phyloP scores from a whole-genome alignment of 2,888 invertebrate genomes.

The Bombylius major region DNA sequence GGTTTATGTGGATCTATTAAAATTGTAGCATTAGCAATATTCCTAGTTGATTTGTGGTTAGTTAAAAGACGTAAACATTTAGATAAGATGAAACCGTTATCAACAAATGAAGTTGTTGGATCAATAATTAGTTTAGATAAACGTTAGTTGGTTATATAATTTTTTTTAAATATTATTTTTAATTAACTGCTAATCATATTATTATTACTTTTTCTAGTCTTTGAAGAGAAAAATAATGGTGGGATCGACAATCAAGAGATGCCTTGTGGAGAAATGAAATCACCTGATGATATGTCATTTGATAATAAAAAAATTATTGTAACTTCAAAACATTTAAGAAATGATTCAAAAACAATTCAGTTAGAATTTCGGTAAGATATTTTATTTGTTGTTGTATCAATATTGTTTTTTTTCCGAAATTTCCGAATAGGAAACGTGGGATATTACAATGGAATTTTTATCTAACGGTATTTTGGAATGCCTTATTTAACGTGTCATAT shows the following conservation, averaged over 20 bases:
- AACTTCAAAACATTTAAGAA: slow-evolving; percentile 44
- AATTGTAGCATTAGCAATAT: slow-evolving; percentile 72
- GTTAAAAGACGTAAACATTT: slow-evolving; percentile 58
- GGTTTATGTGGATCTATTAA: slow-evolving; percentile 84
- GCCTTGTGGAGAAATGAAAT: slow-evolving; percentile 26
- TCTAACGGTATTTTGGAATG: too few species aligned
- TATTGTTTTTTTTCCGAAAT: too few species aligned
- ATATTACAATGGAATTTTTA: too few species aligned
- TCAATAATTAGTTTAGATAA: slow-evolving; percentile 79
- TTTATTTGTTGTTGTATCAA: not conserved
- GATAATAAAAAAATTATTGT: slow-evolving; percentile 32
- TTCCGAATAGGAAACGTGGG: too few species aligned
- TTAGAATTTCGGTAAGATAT: slow-evolving; percentile 41
- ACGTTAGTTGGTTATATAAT: slow-evolving; percentile 41
- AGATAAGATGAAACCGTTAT: slow-evolving; percentile 46
- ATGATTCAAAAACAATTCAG: slow-evolving; percentile 52
- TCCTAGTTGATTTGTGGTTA: slow-evolving; percentile 81
- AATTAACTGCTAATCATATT: not conserved
- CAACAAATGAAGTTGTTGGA: slow-evolving; percentile 55
- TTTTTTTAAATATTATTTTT: not conserved
- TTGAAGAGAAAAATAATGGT: slow-evolving; percentile 54
- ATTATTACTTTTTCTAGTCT: slow-evolving; percentile 41
- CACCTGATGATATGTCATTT: slow-evolving; percentile 16
- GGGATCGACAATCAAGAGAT: slow-evolving; percentile 35
- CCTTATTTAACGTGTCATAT: too few species aligned